These are phyloP conservation scores for Trogon melanurus DNA, from an alignment of 2,113 vertebrate species.

Conservation along the genomic window DNA sequence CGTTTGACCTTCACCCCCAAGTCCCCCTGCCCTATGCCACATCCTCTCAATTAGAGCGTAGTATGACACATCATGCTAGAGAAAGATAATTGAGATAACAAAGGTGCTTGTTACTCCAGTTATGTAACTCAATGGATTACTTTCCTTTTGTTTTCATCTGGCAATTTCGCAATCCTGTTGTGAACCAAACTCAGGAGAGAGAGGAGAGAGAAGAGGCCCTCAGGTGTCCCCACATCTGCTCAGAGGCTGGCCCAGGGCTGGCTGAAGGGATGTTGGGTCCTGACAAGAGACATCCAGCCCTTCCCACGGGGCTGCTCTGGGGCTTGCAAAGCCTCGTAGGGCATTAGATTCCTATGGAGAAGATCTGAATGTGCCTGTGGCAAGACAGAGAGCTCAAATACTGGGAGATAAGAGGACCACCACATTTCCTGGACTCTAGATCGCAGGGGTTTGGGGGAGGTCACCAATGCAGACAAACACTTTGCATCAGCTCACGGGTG, in stretches of 20 bases:
- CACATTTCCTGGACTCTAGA: fast-evolving
- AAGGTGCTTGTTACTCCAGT: background rate
- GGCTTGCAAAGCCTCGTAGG: background rate
- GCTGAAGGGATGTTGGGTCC: background rate
- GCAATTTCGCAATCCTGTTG: background rate
- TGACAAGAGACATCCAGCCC: background rate
- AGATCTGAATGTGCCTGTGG: background rate
- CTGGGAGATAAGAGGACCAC: background rate
- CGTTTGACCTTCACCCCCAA: background rate
- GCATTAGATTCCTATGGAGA: fast-evolving
- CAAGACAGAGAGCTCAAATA: background rate
- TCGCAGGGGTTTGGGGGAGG: background rate
- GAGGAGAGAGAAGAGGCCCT: background rate
- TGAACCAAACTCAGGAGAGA: background rate
- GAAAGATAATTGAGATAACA: background rate
- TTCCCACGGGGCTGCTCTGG: background rate
- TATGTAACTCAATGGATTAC: background rate
- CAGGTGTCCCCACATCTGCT: background rate
- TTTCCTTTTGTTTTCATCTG: background rate
- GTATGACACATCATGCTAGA: background rate
- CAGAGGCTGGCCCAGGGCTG: too few species aligned
- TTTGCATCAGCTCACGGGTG: background rate
- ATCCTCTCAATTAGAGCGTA: background rate
- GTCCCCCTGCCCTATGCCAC: background rate
- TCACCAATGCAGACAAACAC: background rate